Percentiles rank a stretch among this genome's conserved stretches.
phyloP scores from a whole-genome alignment of 2,113 vertebrate species.

The Pontoporia blainvillei region DNA sequence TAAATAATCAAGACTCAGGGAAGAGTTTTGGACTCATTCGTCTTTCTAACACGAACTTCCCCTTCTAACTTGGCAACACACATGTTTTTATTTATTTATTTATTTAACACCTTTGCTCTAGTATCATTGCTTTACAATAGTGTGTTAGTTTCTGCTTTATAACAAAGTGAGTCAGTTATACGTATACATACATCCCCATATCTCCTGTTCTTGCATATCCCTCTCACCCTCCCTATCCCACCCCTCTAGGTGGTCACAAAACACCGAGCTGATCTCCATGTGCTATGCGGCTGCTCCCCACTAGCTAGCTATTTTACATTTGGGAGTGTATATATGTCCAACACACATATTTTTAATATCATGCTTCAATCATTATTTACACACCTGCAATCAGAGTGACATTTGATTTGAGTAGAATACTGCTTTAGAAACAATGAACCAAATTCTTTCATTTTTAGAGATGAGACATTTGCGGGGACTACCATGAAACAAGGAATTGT shows the following conservation, averaged over 20 bases:
- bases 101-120: no score
- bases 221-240: no score
- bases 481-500: neutral
- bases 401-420: neutral
- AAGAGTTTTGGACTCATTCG: neutral
- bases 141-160: no score
- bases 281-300: no score
- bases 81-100: neutral
- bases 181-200: no score
- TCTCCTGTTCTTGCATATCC: fast-evolving
- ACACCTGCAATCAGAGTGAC: neutral
- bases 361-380: neutral
- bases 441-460: neutral
- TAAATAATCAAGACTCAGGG: conserved; percentile 25
- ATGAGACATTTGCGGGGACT: neutral
- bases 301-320: no score
- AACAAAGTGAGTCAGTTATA: no score
- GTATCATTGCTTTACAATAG: no score
- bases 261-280: no score
- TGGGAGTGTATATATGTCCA: neutral
- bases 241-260: no score
- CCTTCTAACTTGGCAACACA: neutral
- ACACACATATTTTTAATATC: neutral
- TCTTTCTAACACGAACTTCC: neutral
- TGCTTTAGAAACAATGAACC: neutral